phyloP scores from a whole-genome alignment of 2,797 vertebrate genomes.

The Scolopax rusticola region DNA sequence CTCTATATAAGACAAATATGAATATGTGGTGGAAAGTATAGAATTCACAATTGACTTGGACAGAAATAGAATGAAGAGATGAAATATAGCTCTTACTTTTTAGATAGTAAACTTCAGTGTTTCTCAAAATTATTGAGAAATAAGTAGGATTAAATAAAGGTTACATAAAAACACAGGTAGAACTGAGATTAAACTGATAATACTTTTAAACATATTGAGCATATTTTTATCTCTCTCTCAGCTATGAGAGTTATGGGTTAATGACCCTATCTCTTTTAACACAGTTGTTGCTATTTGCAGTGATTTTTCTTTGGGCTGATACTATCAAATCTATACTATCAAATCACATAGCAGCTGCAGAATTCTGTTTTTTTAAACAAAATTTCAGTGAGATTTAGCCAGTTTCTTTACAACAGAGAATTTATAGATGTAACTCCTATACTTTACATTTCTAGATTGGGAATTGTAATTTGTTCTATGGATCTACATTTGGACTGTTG shows the following conservation, averaged over 20 bases:
- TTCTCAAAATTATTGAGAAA: background rate
- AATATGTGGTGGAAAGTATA: background rate
- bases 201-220: background rate
- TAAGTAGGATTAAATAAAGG: background rate
- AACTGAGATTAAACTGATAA: background rate
- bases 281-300: background rate
- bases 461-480: background rate
- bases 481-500: background rate
- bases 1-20: background rate
- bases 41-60: background rate
- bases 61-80: background rate
- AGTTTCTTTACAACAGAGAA: background rate
- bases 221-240: background rate
- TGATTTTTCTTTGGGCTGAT: background rate
- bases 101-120: background rate
- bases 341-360: background rate
- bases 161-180: background rate
- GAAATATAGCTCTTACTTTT: background rate
- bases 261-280: background rate
- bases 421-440: background rate
- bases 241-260: background rate
- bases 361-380: background rate
- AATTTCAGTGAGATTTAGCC: background rate
- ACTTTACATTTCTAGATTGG: background rate
- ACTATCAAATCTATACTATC: background rate